Percentiles rank a stretch among this genome's conserved stretches.
phyloP scores from a whole-genome alignment of 2,888 invertebrate genomes.

The Stenurella melanura region DNA sequence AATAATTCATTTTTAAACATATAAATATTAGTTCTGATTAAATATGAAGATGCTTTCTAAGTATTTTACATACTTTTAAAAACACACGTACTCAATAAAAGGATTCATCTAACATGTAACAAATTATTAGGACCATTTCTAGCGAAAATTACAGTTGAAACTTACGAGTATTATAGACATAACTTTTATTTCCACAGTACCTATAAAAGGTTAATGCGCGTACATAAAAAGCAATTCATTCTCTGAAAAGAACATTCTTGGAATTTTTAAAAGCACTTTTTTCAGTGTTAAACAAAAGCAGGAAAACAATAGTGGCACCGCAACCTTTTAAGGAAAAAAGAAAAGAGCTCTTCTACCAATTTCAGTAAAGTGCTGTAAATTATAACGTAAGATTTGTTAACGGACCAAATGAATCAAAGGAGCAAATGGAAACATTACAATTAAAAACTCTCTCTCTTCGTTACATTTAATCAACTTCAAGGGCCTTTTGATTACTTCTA shows the following conservation, averaged over 20 bases:
- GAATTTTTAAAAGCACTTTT: conserved; percentile 46
- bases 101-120: neutral
- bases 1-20: too few species aligned
- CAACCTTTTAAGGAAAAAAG: conserved; percentile 25
- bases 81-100: neutral
- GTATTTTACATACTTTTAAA: too few species aligned
- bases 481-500: conserved; percentile 24
- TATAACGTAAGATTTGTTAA: conserved; percentile 49
- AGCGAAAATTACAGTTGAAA: neutral
- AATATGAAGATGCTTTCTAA: too few species aligned
- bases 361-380: conserved; percentile 46
- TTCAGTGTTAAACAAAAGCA: conserved; percentile 31
- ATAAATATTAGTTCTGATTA: too few species aligned
- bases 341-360: conserved; percentile 32
- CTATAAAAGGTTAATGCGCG: conserved; percentile 27
- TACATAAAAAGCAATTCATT: conserved; percentile 26
- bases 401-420: conserved; percentile 42
- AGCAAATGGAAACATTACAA: conserved; percentile 31
- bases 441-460: conserved; percentile 34
- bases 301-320: conserved; percentile 29
- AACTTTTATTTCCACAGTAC: conserved; percentile 1
- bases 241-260: conserved; percentile 14
- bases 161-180: neutral
- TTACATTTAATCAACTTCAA: conserved; percentile 29
- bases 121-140: neutral